Conservation (phyloP, 2,797 vertebrate species). For the Sitta carolinensis region DNA sequence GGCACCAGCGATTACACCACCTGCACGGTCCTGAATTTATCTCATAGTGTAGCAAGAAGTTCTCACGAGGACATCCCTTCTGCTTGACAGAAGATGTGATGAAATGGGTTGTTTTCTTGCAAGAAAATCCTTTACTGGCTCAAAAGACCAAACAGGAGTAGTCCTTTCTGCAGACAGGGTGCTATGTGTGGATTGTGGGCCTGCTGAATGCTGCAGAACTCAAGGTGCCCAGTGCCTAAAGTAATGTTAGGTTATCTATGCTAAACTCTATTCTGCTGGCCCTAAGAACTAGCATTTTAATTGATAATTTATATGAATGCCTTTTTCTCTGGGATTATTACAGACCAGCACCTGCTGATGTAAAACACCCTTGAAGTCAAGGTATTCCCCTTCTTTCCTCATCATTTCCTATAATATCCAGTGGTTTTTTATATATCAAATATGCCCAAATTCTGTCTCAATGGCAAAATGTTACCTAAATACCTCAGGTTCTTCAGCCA, state of each 20-base stretch:
- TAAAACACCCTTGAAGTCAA: neutral
- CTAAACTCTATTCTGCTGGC: neutral
- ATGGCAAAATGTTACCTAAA: neutral
- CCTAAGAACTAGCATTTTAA: neutral
- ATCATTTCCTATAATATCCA: neutral
- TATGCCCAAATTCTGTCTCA: neutral
- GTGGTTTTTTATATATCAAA: neutral
- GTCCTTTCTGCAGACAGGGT: neutral
- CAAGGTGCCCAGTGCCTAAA: neutral
- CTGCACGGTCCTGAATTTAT: neutral
- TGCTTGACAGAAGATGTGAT: neutral
- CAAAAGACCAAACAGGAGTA: neutral
- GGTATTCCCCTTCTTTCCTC: neutral
- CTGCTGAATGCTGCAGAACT: neutral
- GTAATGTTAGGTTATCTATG: neutral
- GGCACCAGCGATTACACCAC: neutral
- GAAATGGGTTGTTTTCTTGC: neutral
- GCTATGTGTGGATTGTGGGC: rapidly evolving
- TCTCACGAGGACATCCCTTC: neutral
- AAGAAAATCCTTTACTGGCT: neutral
- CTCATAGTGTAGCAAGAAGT: neutral
- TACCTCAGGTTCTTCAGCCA: neutral
- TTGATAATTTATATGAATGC: neutral
- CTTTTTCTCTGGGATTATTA: neutral
- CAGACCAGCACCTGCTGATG: neutral